phyloP scores from a whole-genome alignment of 92 coral and sea anemone genomes.

The Heliopora coerulea region DNA sequence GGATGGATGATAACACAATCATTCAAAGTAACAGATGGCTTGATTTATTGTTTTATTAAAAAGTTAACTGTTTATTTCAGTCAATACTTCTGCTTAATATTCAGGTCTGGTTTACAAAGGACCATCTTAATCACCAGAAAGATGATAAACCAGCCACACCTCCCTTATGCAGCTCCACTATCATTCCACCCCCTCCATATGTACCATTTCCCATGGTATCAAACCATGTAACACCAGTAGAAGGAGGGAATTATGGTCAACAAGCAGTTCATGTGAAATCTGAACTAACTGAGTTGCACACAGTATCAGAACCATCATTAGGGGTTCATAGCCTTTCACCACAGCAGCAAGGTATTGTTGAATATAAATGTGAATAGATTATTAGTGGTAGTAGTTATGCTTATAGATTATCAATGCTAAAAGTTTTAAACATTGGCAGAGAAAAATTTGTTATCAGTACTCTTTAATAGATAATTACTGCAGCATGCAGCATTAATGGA shows the following conservation, averaged over 20 bases:
- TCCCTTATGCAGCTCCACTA: constrained; percentile 60
- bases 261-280: constrained; percentile 74
- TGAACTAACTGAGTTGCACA: constrained; percentile 88
- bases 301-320: constrained; percentile 76
- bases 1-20: too few relatives aligned
- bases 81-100: too few relatives aligned
- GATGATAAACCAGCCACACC: constrained; percentile 59
- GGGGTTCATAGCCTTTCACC: constrained; percentile 70
- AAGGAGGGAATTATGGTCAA: constrained; percentile 39
- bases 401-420: too few relatives aligned
- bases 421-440: too few relatives aligned
- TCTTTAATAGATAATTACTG: too few relatives aligned
- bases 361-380: too few relatives aligned
- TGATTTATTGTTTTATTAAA: too few relatives aligned
- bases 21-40: too few relatives aligned
- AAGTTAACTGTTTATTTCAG: too few relatives aligned
- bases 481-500: too few relatives aligned
- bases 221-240: constrained; percentile 68
- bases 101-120: constrained; percentile 97
- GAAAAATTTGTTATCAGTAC: too few relatives aligned
- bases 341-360: constrained; percentile 60
- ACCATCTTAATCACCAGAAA: constrained; percentile 82
- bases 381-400: too few relatives aligned
- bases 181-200: constrained; percentile 71
- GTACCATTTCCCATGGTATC: constrained; percentile 62